Evolutionary conservation across 2,113 vertebrate species (phyloP).

Genomic region (Columbina picui): DNA sequence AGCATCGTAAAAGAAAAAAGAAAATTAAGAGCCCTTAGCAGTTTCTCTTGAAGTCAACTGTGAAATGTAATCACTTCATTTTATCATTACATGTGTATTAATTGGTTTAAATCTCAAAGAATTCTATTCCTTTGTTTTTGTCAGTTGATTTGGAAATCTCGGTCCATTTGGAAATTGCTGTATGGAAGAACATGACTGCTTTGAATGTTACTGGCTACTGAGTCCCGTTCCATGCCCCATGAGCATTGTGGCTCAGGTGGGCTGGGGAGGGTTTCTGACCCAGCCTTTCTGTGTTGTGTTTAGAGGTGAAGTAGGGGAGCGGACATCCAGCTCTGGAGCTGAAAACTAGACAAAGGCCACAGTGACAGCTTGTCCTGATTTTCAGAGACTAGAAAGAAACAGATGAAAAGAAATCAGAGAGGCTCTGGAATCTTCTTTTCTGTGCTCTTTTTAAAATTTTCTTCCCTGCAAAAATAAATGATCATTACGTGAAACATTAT

Average conservation of each 20-base stretch:
- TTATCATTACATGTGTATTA: neutral
- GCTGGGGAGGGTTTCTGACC: neutral
- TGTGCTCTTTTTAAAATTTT: neutral
- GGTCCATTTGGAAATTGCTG: fast-evolving
- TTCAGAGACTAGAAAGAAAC: neutral
- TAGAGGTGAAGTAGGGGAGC: neutral
- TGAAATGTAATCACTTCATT: neutral
- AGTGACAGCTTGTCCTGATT: neutral
- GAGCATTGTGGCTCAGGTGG: too few species aligned
- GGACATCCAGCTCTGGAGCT: neutral
- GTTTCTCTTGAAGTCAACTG: neutral
- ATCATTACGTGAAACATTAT: neutral
- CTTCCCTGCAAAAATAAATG: neutral
- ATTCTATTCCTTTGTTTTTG: neutral
- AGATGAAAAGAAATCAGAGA: neutral
- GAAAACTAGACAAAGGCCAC: neutral
- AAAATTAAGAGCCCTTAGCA: neutral
- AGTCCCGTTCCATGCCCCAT: fast-evolving
- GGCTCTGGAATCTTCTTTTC: neutral
- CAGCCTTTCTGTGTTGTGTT: fast-evolving
- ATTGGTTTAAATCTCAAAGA: neutral
- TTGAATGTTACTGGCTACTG: neutral
- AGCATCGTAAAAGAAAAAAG: neutral
- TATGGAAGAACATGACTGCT: fast-evolving
- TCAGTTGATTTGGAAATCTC: neutral